phyloP scores from a whole-genome alignment of 2,797 vertebrate species.

The Parotocinclus haroldoi region DNA sequence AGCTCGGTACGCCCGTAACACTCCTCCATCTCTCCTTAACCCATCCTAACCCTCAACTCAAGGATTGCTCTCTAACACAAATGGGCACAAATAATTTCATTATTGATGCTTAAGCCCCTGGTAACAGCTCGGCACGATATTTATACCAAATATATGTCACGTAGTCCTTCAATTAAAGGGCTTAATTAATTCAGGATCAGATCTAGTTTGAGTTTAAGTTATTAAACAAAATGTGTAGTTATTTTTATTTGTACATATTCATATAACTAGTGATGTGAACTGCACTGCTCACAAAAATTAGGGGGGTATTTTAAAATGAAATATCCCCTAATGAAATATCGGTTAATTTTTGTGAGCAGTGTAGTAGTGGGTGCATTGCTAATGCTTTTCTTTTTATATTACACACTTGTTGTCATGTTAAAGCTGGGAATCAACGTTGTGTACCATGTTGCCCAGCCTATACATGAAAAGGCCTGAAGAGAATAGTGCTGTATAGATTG shows the following conservation, averaged over 20 bases:
- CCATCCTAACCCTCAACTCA: conserved; percentile 44
- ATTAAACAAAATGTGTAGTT: conserved; percentile 61
- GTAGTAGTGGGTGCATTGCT: conserved; percentile 55
- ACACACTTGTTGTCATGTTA: not conserved
- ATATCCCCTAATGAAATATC: too few species aligned
- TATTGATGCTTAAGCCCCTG: conserved; percentile 1
- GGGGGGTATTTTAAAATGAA: too few species aligned
- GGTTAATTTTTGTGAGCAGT: not conserved
- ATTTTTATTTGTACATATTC: conserved; percentile 64
- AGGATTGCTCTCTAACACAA: conserved; percentile 31
- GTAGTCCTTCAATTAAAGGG: conserved; percentile 6
- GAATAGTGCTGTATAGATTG: conserved; percentile 11
- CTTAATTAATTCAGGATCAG: conserved; percentile 63
- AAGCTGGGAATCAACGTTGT: not conserved
- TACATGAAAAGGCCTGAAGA: not conserved
- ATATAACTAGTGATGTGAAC: not conserved
- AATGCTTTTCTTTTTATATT: conserved; percentile 68
- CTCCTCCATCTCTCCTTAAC: conserved; percentile 37
- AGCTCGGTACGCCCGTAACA: conserved; percentile 94
- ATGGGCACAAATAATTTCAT: conserved; percentile 22
- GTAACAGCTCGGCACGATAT: conserved; percentile 34
- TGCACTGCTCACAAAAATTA: too few species aligned
- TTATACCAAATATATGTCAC: conserved; percentile 31
- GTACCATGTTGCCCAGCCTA: not conserved
- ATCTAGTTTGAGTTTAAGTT: conserved; percentile 75